A percentile compares a stretch with the other conserved stretches of the same genome.
Evolutionary conservation across 2,797 vertebrate genomes (phyloP).

Genomic region (Zalophus californianus): DNA sequence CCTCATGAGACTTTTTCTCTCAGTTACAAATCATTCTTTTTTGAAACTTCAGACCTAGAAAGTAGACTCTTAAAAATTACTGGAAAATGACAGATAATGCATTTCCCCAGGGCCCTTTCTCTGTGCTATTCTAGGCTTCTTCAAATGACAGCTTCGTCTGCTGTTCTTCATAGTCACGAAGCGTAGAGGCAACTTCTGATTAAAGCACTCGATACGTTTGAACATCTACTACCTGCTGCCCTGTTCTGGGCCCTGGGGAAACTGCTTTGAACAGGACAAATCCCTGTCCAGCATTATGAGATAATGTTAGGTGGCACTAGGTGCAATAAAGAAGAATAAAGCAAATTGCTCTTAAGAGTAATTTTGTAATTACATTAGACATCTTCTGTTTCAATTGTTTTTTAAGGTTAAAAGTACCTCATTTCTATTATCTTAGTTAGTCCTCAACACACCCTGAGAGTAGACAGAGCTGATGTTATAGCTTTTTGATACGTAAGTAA

Average conservation of each 20-base stretch:
- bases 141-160: not conserved
- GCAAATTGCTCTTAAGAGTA: not conserved
- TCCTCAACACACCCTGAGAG: not conserved
- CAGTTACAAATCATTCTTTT: not conserved
- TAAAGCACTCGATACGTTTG: not conserved
- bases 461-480: not conserved
- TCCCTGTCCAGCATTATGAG: not conserved
- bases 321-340: not conserved
- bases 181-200: slow-evolving; percentile 22
- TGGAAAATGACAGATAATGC: not conserved
- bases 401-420: slow-evolving; percentile 8
- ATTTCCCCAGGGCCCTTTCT: not conserved
- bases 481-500: not conserved
- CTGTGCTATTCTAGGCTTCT: not conserved
- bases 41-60: slow-evolving; percentile 39
- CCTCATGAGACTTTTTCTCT: not conserved
- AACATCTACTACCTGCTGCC: not conserved
- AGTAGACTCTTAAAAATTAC: slow-evolving; percentile 3
- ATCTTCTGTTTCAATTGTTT: not conserved
- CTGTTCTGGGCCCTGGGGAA: not conserved
- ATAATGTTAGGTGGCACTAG: not conserved
- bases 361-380: slow-evolving; percentile 9
- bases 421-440: slow-evolving; percentile 33
- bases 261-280: not conserved
- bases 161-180: not conserved